These are phyloP conservation scores for Hirtodrosophila duncani DNA, from an alignment of 2,888 invertebrate species.

Conservation along the genomic window DNA sequence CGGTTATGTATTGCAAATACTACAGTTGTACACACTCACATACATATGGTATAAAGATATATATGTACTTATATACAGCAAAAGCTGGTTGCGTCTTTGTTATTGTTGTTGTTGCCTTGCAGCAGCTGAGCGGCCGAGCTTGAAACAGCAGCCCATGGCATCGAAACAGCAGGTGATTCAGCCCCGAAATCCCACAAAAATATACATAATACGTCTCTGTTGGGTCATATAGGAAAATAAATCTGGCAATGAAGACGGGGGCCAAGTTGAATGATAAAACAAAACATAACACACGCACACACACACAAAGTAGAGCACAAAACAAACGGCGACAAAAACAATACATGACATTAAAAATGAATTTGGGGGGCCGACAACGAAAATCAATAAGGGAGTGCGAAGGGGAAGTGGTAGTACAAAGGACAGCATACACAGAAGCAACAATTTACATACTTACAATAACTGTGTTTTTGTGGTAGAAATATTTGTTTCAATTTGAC, in stretches of 20 bases:
- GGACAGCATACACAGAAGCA: constrained; percentile 30
- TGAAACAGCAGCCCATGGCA: constrained; percentile 49
- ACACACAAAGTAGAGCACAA: constrained; percentile 16
- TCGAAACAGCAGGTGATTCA: constrained; percentile 58
- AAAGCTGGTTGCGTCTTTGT: constrained; percentile 32
- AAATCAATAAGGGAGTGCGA: constrained; percentile 42
- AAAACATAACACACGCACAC: constrained; percentile 10
- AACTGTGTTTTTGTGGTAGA: constrained; percentile 22
- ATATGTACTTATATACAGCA: too few relatives aligned
- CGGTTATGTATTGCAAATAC: constrained; percentile 51
- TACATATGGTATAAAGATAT: too few relatives aligned
- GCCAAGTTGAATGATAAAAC: constrained; percentile 48
- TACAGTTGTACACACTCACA: too few relatives aligned
- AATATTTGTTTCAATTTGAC: constrained; percentile 57
- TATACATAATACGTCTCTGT: neutral
- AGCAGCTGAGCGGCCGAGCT: constrained; percentile 66
- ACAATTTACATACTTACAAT: constrained; percentile 53
- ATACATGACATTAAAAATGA: constrained; percentile 38
- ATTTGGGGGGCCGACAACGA: constrained; percentile 26
- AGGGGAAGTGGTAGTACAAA: constrained; percentile 42
- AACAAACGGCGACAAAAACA: constrained; percentile 28
- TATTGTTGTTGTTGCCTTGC: constrained; percentile 24
- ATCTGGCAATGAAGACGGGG: constrained; percentile 36
- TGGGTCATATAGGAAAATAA: neutral
- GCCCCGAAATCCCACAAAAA: constrained; percentile 6